A percentile compares a stretch with the other conserved stretches of the same genome.
These are phyloP conservation scores for Clytia hemisphaerica DNA, from an alignment of 30 jellyfish, hydroid and myxozoan genomes.

Conservation along the genomic window DNA sequence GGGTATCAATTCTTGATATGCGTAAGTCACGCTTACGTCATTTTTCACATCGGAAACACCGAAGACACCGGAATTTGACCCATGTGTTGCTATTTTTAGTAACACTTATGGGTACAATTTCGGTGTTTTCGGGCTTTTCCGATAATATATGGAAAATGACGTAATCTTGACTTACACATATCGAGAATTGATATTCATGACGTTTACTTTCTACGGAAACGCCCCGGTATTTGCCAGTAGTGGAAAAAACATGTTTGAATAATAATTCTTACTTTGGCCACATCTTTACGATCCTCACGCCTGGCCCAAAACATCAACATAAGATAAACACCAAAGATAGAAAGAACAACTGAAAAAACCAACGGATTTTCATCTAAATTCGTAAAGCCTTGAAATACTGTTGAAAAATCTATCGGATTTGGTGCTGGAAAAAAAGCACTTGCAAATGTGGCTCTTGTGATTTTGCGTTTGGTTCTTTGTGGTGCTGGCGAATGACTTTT, in stretches of 20 bases:
- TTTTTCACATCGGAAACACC: too few species aligned
- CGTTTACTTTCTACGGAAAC: too few species aligned
- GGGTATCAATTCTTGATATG: too few species aligned
- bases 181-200: too few species aligned
- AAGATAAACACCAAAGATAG: slow-evolving; percentile 80
- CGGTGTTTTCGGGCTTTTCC: slow-evolving; percentile 4
- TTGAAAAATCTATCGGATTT: slow-evolving; percentile 85
- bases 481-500: background rate
- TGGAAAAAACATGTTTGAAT: too few species aligned
- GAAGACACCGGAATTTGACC: too few species aligned
- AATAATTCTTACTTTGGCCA: slow-evolving; percentile 38
- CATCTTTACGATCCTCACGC: slow-evolving; percentile 78
- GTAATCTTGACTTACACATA: too few species aligned
- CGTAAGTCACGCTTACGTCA: too few species aligned
- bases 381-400: slow-evolving; percentile 89
- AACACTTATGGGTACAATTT: background rate
- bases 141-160: background rate
- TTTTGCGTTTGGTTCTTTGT: too few species aligned
- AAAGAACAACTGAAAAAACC: slow-evolving; percentile 78
- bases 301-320: slow-evolving; percentile 94
- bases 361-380: slow-evolving; percentile 84
- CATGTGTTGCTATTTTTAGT: too few species aligned
- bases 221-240: too few species aligned
- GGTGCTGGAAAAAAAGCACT: slow-evolving; percentile 89
- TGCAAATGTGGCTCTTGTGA: slow-evolving; percentile 84